Evolutionary conservation across 2,113 vertebrate genomes (phyloP), one percentile per base, ranked within the genome.

Genomic region (Aegotheles bennettii): DNA sequence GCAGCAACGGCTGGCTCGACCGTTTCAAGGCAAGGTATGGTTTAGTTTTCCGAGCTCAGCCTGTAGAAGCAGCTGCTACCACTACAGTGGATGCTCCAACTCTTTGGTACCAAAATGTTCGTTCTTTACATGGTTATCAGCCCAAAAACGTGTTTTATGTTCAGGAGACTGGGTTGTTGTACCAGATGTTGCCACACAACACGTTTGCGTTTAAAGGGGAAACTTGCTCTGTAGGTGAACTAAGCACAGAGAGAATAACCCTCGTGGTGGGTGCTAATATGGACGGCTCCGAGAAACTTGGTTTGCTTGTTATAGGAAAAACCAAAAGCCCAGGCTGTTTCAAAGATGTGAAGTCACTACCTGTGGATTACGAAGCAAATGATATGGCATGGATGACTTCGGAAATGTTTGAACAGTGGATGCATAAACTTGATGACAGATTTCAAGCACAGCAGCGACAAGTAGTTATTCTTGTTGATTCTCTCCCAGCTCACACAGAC

Each of bases 1-100:
- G 98, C 94, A 98, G 97, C 47, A 98, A 98, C 63, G 98, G 98
- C 63, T 98, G 98, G 98, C 96, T 98, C 17, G 97, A 98, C 81
- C 98, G 97, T 38, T 98, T 98, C 96, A 98, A 98, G 96, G 92
- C 98, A 54, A 97, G 98, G 71, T 97, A 98, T 28, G 97, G 97
- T 18, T 94, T 98, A 69, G 96, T 96, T 35, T 98, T 98, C 87
- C 94, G 97, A 96, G 86, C 97, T 77, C 97, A 97, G 61, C 93
- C 96, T 28, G 53, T 26, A 65, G 96, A 95, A 95, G 40, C 95
- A 68, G 79, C 94, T 79, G 53, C 93, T 36, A 5, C 88, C 29
- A 0, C 68, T 36, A 3, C 91, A 57, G 65, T 13, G 80, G 94
- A 84, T 93, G 87, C 93, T 77, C 84, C 95, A 21, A n/a, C 77